phyloP scores from a whole-genome alignment of 2,113 vertebrate species.

The Vireo altiloquus region DNA sequence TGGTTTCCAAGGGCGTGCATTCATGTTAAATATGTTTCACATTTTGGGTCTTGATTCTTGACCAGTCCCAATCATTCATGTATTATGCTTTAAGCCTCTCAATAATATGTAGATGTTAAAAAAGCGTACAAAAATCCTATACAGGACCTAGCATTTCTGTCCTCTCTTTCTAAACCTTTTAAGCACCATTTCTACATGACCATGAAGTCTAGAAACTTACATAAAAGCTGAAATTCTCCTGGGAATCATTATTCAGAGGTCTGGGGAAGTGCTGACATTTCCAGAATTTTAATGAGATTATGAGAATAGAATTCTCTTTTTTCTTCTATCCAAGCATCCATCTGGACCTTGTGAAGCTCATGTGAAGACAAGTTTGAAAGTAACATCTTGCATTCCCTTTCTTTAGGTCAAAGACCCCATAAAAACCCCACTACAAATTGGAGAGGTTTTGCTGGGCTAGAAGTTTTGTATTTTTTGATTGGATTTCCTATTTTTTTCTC shows the following conservation, averaged over 20 bases:
- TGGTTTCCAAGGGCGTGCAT: constrained; percentile 11
- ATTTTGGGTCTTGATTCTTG: background rate
- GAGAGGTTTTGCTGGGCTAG: background rate
- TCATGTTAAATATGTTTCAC: background rate
- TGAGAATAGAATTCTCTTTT: background rate
- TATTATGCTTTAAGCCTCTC: background rate
- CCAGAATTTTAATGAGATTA: background rate
- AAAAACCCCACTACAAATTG: background rate
- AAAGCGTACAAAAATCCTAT: background rate
- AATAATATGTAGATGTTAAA: background rate
- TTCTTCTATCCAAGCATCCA: background rate
- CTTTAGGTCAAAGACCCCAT: background rate
- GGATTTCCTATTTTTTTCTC: background rate
- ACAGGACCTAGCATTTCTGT: background rate
- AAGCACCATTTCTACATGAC: background rate
- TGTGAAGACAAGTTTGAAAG: background rate
- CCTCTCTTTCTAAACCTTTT: background rate
- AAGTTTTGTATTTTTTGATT: background rate
- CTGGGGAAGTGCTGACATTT: background rate
- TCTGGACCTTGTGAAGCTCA: background rate
- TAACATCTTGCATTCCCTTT: background rate
- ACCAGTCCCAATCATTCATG: background rate
- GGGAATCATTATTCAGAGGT: background rate
- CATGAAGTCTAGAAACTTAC: background rate
- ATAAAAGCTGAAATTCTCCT: background rate